A percentile compares a stretch with the other conserved stretches of the same genome.
These are phyloP conservation scores for Ligdia adustata DNA, from an alignment of 2,888 invertebrate species.

Conservation along the genomic window DNA sequence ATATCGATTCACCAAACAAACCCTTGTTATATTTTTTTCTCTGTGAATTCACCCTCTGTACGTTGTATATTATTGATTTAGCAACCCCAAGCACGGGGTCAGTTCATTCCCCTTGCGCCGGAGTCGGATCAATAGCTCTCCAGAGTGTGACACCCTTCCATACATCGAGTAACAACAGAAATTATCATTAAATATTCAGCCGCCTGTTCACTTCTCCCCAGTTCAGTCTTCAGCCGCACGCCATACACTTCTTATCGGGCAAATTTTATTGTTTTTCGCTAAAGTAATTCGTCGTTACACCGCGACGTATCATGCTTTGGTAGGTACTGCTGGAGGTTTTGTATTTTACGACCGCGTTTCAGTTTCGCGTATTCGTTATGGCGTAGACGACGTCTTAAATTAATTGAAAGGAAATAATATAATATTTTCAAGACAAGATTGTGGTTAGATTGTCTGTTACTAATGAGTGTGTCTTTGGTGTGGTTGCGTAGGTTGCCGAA, in stretches of 20 bases:
- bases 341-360: conserved; percentile 52
- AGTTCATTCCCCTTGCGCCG: conserved; percentile 18
- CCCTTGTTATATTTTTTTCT: conserved; percentile 26
- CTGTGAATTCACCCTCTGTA: conserved; percentile 24
- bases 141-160: not conserved
- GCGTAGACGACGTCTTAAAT: conserved; percentile 40
- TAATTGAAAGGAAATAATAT: not conserved
- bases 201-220: not conserved
- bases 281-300: conserved; percentile 73
- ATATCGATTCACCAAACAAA: conserved; percentile 27
- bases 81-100: conserved; percentile 13
- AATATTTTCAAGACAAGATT: conserved; percentile 18
- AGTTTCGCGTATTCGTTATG: conserved; percentile 50
- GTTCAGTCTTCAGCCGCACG: conserved; percentile 51
- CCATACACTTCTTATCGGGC: conserved; percentile 64
- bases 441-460: conserved; percentile 18
- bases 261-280: conserved; percentile 69
- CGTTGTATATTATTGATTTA: conserved; percentile 22
- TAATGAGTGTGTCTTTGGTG: conserved; percentile 76
- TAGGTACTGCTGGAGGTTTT: conserved; percentile 64
- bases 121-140: conserved; percentile 22
- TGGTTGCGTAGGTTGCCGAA: conserved; percentile 89
- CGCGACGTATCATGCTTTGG: conserved; percentile 74
- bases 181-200: conserved; percentile 10
- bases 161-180: not conserved